Base-by-base conservation (phyloP, 2,797 vertebrate genomes). In the Phoeniculus purpureus region DNA sequence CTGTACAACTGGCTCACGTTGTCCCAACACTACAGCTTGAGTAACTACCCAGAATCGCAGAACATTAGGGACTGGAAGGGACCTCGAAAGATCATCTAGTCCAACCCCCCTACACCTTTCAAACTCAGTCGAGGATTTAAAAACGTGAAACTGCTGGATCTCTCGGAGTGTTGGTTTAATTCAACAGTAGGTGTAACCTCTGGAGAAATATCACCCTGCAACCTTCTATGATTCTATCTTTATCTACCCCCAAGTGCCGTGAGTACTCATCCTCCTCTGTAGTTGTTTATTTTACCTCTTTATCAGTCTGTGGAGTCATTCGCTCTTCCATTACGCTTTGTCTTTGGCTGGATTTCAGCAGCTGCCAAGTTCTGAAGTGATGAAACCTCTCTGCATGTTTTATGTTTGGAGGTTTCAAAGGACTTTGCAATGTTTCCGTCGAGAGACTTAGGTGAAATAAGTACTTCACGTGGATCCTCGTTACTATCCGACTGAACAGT, bases 221-320 rank as follows among this genome's bases (percentile, higher is more conserved):
- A 27, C 12, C 29, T 78, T 73, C 51, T 50, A 51, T 20, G 56
- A 31, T 71, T 75, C 76, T 88, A 47, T 90, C 92, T 89, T 81
- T 84, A 90, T 72, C 83, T 87, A 74, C 31, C 61, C 68, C 45
- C 67, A 26, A 3, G 3, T 73, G 90, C 58, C 81, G 88, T 34
- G 45, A 84, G 71, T 70, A 77, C 58, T 86, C 56, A 59, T 75
- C 86, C 37, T 72, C 43, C 66, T 84, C 71, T 92, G 56, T 80
- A 92, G 83, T 45, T 86, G 27, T 4, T 45, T 3, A 74, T 79
- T 93, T 97, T 96, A 98, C 98, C 97, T 97, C 95, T 67, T 92
- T 85, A 86, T 96, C 85, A 48, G 43, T 89, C 65, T 66, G 92
- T 65, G 34, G 48, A 85, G 76, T 45, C 37, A 58, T 74, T 68